phyloP scores from a whole-genome alignment of 1,140 invertebrate species.

The Nasonia longicornis region DNA sequence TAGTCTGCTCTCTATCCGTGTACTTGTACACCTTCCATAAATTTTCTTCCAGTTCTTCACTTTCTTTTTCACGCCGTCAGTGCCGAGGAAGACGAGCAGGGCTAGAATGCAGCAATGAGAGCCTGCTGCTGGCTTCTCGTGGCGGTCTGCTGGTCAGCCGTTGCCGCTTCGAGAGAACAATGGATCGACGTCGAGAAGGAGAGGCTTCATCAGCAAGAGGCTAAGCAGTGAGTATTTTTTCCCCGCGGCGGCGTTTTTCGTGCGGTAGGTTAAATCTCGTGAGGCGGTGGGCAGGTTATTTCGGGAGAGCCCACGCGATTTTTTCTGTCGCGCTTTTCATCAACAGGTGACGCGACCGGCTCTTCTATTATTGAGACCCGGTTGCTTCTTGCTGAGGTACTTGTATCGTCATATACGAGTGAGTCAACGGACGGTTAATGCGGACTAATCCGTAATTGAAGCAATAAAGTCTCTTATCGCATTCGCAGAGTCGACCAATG shows the following conservation, averaged over 20 bases:
- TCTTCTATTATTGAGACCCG: too few species aligned
- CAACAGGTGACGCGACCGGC: background rate
- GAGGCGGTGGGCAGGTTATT: background rate
- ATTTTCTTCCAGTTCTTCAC: too few species aligned
- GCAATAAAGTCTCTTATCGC: background rate
- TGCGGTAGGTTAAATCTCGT: background rate
- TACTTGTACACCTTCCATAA: background rate
- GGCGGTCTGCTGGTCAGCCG: background rate
- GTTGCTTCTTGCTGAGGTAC: too few species aligned
- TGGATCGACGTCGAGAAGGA: background rate
- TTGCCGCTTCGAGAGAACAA: background rate
- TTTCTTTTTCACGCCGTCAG: too few species aligned
- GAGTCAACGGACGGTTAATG: conserved; percentile 14
- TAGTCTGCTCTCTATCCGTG: conserved; percentile 2
- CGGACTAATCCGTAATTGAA: conserved; percentile 10
- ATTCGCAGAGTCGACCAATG: conserved; percentile 72
- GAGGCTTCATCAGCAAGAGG: background rate
- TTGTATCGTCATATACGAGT: too few species aligned
- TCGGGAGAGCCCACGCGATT: background rate
- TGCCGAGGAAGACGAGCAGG: background rate
- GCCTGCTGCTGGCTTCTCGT: background rate
- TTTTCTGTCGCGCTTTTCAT: background rate
- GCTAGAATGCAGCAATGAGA: conserved; percentile 1
- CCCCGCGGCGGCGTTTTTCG: too few species aligned
- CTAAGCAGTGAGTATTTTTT: background rate